Conservation (phyloP, 2,888 invertebrate genomes). For the Mythimna albipuncta region DNA sequence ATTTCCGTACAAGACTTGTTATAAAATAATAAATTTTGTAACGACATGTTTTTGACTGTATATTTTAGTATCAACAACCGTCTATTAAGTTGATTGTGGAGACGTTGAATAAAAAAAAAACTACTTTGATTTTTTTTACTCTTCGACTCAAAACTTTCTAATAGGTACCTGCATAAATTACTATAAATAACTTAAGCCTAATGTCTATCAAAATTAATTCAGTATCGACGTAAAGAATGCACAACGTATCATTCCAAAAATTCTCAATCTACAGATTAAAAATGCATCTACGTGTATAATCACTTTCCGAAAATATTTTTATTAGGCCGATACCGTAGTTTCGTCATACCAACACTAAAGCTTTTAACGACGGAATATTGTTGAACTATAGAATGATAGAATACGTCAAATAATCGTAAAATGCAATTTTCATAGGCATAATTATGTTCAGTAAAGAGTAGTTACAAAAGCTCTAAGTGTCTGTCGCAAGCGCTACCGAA, state of each 20-base stretch:
- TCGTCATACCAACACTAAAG: constrained; percentile 13
- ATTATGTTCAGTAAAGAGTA: constrained; percentile 41
- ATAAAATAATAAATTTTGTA: constrained; percentile 51
- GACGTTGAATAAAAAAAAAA: constrained; percentile 31
- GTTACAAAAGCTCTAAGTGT: constrained; percentile 53
- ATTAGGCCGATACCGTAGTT: constrained; percentile 22
- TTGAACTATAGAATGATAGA: constrained; percentile 18
- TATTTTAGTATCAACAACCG: constrained; percentile 31
- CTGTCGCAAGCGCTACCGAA: constrained; percentile 68
- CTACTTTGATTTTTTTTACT: constrained; percentile 4
- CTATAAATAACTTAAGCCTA: constrained; percentile 13
- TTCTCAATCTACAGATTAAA: not conserved
- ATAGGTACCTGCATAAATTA: constrained; percentile 34
- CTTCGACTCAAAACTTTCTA: constrained; percentile 30
- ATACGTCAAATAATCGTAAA: constrained; percentile 46
- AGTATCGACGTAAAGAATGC: constrained; percentile 20
- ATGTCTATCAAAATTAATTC: constrained; percentile 31
- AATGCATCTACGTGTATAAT: constrained; percentile 12
- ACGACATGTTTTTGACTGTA: constrained; percentile 26
- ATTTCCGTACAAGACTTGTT: constrained; percentile 46
- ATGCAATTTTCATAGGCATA: constrained; percentile 48
- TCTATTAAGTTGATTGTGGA: constrained; percentile 26
- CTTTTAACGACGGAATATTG: constrained; percentile 45
- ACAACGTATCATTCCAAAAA: constrained; percentile 18
- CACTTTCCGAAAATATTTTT: constrained; percentile 42